Evolutionary conservation across 2,888 invertebrate species (phyloP), one percentile per base, ranked within the genome.

Genomic region (Coelopa pilipes): DNA sequence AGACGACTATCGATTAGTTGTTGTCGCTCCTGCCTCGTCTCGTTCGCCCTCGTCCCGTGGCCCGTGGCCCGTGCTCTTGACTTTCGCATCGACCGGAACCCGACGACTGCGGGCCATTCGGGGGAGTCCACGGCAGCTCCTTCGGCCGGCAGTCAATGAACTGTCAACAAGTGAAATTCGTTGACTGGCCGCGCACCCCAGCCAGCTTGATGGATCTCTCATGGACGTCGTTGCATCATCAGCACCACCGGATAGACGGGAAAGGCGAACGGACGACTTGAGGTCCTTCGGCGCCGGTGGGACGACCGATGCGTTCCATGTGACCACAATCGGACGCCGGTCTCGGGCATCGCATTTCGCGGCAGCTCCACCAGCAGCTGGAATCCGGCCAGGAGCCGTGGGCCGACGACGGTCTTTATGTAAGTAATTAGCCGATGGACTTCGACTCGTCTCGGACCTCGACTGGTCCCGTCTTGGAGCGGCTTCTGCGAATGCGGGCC

Each of bases 1-100:
- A 71, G 72, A 76, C 76, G 73, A 66, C 73, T 76, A 75, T 76
- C 78, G 78, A 78, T 78, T 78, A 76, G 72, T 78, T 76, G 60
- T 62, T 66, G 66, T 66, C 17, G 19, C 50, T 50, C 50, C 50
- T 50, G 49, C 24, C 50, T 21, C 19, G 19, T 47, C n/a, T 50
- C 15, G n/a, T 66, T 0, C 13, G 10, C 10, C 65, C 49, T 66
- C 19, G 49, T 17, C 34, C 21, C 15, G 66, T 60, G 19, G 15
- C 60, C 60, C 15, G 21, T 5, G 17, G 21, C 15, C 19, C 60
- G 60, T 19, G 5, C 59, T 21, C 17, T 13, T 21, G 59, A 62
- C 11, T 15, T 21, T 34, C 57, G 13, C 3, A 17, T 24, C 57
- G 9, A 59, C 57, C 7, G 10, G 24, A 19, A 59, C 19, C 57